Conservation (phyloP, 2,797 vertebrate genomes). For the Salarias fasciatus region DNA sequence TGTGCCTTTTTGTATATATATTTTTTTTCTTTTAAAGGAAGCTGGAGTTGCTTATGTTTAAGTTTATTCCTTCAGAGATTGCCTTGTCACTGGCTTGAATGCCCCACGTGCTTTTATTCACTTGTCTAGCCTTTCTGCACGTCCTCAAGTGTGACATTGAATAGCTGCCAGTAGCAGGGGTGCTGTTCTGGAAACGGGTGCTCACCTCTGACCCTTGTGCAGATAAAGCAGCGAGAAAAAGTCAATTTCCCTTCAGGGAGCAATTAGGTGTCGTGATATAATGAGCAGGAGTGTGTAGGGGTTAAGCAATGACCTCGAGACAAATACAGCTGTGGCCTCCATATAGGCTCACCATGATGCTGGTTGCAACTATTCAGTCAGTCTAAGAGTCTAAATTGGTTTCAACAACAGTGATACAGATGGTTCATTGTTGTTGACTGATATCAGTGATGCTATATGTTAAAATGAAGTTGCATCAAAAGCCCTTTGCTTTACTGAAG, state of each 20-base stretch:
- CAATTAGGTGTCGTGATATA: slow-evolving; percentile 25
- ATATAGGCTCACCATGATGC: slow-evolving; percentile 4
- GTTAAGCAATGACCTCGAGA: slow-evolving; percentile 12
- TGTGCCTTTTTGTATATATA: no score
- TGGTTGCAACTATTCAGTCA: not conserved
- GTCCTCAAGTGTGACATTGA: slow-evolving; percentile 33
- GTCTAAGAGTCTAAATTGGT: not conserved
- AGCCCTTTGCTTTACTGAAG: no score
- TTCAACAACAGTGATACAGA: no score
- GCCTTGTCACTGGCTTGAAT: not conserved
- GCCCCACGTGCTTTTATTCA: not conserved
- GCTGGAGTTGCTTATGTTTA: not conserved
- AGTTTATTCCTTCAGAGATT: not conserved
- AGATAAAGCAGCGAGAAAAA: slow-evolving; percentile 2
- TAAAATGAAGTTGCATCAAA: no score
- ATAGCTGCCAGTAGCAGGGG: slow-evolving; percentile 15
- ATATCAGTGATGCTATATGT: no score
- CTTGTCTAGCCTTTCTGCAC: slow-evolving; percentile 5
- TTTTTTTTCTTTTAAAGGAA: no score
- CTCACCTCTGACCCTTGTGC: slow-evolving; percentile 23
- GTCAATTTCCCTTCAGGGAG: slow-evolving; percentile 5
- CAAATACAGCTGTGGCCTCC: slow-evolving; percentile 4
- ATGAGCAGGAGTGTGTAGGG: slow-evolving; percentile 6
- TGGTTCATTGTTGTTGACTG: no score
- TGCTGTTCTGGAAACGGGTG: slow-evolving; percentile 10